Conservation (phyloP, 1,140 invertebrate species). For the Brachionus asplanchnoidis region DNA sequence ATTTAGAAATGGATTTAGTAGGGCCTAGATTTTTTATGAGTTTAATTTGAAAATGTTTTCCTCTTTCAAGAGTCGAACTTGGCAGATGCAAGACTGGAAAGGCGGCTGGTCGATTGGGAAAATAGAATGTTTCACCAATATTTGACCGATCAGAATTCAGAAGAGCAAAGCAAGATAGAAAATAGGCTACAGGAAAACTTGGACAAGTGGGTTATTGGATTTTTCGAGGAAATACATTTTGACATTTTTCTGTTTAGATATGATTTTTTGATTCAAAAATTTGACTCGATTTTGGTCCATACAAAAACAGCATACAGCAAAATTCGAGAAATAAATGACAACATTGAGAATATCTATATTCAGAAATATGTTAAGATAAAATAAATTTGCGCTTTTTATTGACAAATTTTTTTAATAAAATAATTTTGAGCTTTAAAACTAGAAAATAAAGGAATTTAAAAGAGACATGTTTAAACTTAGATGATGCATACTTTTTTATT, state of each 20-base stretch:
- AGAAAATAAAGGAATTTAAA: no score
- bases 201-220: not conserved
- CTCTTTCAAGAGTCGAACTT: not conserved
- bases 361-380: not conserved
- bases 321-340: not conserved
- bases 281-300: not conserved
- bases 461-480: no score
- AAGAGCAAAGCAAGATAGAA: not conserved
- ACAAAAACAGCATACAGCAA: not conserved
- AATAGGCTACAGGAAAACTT: not conserved
- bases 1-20: conserved; percentile 40
- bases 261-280: conserved; percentile 17
- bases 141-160: not conserved
- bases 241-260: not conserved
- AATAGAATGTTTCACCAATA: not conserved
- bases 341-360: not conserved
- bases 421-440: no score
- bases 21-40: not conserved
- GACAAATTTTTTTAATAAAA: no score
- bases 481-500: no score
- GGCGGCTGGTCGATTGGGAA: not conserved
- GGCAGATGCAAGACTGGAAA: not conserved
- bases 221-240: not conserved
- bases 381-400: no score
- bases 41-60: not conserved